Percentiles rank a stretch among this genome's conserved stretches.
Conservation (phyloP, 2,113 vertebrate genomes). For the Pterocles orientalis region DNA sequence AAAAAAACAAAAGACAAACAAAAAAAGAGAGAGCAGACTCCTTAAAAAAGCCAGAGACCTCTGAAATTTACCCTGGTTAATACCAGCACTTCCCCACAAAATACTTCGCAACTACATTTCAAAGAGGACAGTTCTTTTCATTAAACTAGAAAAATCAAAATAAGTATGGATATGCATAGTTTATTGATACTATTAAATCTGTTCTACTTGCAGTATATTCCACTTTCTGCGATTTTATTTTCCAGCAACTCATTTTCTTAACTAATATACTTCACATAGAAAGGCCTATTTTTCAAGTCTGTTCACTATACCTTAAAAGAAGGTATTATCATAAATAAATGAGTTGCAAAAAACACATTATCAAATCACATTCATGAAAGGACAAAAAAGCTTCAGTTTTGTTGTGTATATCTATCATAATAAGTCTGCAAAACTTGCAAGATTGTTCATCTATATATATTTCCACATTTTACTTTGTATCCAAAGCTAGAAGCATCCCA, state of each 20-base stretch:
- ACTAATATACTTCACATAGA: not conserved
- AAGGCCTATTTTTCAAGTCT: not conserved
- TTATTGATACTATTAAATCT: not conserved
- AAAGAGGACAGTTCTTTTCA: not conserved
- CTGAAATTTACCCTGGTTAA: not conserved
- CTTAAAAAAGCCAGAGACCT: not conserved
- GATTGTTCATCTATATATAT: fast-evolving
- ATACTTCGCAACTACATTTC: not conserved
- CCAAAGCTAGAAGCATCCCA: not conserved
- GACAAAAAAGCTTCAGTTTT: not conserved
- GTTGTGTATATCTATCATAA: not conserved
- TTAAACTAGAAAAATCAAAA: not conserved
- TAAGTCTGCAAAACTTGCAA: not conserved
- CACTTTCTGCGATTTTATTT: not conserved
- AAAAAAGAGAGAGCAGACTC: not conserved
- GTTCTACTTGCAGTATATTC: not conserved
- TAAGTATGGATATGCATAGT: not conserved
- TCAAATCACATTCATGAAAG: not conserved
- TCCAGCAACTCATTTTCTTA: not conserved
- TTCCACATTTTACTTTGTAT: not conserved
- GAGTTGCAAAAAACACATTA: not conserved
- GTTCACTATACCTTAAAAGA: not conserved
- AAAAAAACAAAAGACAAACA: not conserved
- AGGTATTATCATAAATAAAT: not conserved
- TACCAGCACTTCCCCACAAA: not conserved